phyloP scores from a whole-genome alignment of 2,113 vertebrate species.

The Dasyurus viverrinus region DNA sequence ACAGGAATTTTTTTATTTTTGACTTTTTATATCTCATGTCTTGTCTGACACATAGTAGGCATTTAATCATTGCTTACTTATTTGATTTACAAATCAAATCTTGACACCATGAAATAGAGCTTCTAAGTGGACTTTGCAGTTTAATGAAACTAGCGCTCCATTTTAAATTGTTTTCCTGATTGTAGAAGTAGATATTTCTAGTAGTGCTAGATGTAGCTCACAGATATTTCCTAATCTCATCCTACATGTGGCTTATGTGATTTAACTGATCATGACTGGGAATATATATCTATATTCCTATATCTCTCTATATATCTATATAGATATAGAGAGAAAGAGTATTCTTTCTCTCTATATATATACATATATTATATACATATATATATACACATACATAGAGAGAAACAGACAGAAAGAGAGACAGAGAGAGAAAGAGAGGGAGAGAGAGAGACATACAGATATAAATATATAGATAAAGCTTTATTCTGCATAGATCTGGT shows the following conservation, averaged over 20 bases:
- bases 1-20: not conserved
- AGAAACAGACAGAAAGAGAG: too few species aligned
- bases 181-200: not conserved
- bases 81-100: not conserved
- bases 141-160: not conserved
- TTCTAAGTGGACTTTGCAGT: not conserved
- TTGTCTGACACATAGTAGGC: not conserved
- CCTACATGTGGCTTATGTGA: not conserved
- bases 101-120: not conserved
- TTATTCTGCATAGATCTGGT: not conserved
- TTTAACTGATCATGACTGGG: not conserved
- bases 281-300: not conserved
- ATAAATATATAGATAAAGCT: not conserved
- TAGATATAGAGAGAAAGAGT: too few species aligned
- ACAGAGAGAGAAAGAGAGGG: too few species aligned
- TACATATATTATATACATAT: too few species aligned
- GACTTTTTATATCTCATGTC: not conserved
- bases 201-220: not conserved
- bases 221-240: not conserved
- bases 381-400: too few species aligned
- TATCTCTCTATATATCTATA: too few species aligned
- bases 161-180: constrained; percentile 17
- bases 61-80: not conserved
- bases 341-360: too few species aligned
- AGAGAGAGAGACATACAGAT: too few species aligned